Base-by-base conservation (phyloP, 2,888 invertebrate species). In the Aphidoletes aphidimyza region DNA sequence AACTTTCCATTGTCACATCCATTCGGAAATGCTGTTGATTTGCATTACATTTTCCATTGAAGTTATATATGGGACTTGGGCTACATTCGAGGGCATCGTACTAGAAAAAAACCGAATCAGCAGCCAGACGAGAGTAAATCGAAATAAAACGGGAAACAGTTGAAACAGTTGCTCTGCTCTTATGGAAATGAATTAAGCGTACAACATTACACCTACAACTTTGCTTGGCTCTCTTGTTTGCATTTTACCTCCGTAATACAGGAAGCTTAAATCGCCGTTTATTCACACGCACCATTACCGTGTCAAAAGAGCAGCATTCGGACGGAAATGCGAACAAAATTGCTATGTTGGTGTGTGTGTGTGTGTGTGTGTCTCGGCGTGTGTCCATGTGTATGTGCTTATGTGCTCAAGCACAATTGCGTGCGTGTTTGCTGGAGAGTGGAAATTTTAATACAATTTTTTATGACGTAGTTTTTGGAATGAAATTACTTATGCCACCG, bases 181-280 rank as follows among this genome's bases (percentile, higher is more conserved):
- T 3, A 30, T 30, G 30, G 8, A 22, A 54, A 54, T 22, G 54
- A 22, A 54, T 19, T 22, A 26, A 3, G 54, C 26, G 19, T 8
- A 54, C 3, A n/a, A 22, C 9, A n/a, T 22, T 22, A 11, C 30
- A 69, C 69, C 69, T 69, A 69, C 69, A 34, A 69, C 9, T 69
- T 69, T 69, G n/a, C n/a, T n/a, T n/a, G n/a, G n/a, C n/a, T n/a
- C n/a, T n/a, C n/a, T n/a, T n/a, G n/a, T n/a, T n/a, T n/a, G n/a
- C n/a, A n/a, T n/a, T n/a, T n/a, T n/a, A n/a, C n/a, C n/a, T 69
- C 14, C 30, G 14, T 69, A 30, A 30, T 69, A 14, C 34, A n/a
- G 69, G 69, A 69, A 69, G 69, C 30, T 69, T 69, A 69, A 69
- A 69, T 69, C 69, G 69, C 30, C 69, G 69, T 14, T 69, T 69